Percentiles rank a stretch among this genome's conserved stretches.
phyloP scores from a whole-genome alignment of 2,888 invertebrate species.

The Terebella lapidaria region DNA sequence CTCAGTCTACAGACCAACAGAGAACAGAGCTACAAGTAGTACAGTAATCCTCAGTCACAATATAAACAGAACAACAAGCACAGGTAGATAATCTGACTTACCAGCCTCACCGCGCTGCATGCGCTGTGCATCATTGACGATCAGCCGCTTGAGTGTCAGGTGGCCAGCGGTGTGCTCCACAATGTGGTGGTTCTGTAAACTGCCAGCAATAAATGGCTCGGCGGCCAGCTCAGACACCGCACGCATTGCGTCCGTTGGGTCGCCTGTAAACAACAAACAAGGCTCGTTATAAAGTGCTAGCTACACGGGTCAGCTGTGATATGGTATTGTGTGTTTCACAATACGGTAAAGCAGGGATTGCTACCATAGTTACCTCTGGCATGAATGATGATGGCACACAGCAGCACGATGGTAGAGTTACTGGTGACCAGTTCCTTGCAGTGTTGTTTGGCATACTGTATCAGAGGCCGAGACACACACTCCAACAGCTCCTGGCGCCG shows the following conservation, averaged over 20 bases:
- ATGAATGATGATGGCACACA: constrained; percentile 40
- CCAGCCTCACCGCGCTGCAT: constrained; percentile 35
- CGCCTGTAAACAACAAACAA: constrained; percentile 31
- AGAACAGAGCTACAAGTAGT: constrained; percentile 42
- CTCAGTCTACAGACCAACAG: constrained; percentile 41
- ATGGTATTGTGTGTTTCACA: too few species aligned
- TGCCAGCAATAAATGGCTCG: constrained; percentile 37
- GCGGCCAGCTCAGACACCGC: constrained; percentile 42
- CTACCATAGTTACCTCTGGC: constrained; percentile 32
- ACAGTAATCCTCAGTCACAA: constrained; percentile 1
- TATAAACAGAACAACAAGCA: too few species aligned
- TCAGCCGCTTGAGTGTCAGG: constrained; percentile 45
- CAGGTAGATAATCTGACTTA: too few species aligned
- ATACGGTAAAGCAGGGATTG: not conserved
- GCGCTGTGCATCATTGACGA: constrained; percentile 40
- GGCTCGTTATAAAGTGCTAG: too few species aligned
- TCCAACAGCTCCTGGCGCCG: constrained; percentile 42
- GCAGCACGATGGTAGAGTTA: constrained; percentile 38
- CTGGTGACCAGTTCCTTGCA: constrained; percentile 34
- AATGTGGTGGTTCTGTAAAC: constrained; percentile 37
- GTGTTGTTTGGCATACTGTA: constrained; percentile 40
- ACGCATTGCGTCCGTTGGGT: constrained; percentile 41
- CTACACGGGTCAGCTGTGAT: too few species aligned
- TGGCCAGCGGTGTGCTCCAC: constrained; percentile 49
- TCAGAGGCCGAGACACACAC: constrained; percentile 35